Evolutionary conservation across 2,888 invertebrate genomes (phyloP).

Genomic region (Machimus atricapillus): DNA sequence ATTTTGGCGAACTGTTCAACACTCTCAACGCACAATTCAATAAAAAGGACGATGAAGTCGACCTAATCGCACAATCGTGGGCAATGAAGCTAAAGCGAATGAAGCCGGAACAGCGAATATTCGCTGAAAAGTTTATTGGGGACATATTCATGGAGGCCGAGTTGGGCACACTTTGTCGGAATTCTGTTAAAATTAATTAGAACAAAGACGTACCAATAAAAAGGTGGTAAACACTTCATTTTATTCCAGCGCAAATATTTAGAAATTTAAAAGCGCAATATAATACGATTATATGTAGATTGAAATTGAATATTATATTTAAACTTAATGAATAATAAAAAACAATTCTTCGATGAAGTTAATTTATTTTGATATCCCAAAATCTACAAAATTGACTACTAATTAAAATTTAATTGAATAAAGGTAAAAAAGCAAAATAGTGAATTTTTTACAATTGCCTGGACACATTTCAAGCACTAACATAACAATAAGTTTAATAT

Average conservation of each 20-base stretch:
- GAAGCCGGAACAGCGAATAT: neutral
- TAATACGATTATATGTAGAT: neutral
- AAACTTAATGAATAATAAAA: neutral
- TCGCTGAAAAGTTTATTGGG: constrained; percentile 16
- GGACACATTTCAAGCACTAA: neutral
- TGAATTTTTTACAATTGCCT: neutral
- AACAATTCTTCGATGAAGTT: neutral
- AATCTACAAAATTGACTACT: neutral
- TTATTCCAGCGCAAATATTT: neutral
- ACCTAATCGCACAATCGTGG: neutral
- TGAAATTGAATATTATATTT: neutral
- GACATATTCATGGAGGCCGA: constrained; percentile 21
- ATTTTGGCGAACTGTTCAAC: neutral
- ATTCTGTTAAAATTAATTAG: neutral
- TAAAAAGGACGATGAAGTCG: neutral
- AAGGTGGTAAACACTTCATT: neutral
- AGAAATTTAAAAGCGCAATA: neutral
- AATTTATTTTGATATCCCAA: neutral
- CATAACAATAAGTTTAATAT: no score
- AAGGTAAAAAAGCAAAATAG: no score
- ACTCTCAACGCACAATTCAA: neutral
- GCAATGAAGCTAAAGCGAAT: neutral
- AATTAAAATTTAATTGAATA: no score
- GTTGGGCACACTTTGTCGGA: neutral
- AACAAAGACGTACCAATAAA: neutral